Evolutionary conservation across 2,113 vertebrate species (phyloP).

Genomic region (Aix galericulata): DNA sequence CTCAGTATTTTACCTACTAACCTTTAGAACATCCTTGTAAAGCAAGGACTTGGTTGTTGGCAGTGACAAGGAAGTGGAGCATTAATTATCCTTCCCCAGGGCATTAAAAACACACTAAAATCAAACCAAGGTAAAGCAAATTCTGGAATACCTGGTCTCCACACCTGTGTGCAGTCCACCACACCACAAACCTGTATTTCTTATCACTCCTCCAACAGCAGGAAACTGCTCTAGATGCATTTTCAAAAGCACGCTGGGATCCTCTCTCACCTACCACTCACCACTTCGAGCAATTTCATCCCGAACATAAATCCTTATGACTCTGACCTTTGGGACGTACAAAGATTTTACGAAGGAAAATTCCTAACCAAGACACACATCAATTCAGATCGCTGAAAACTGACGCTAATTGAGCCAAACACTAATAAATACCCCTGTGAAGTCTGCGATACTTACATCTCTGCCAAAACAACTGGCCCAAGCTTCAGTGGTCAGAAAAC

Average conservation of each 20-base stretch:
- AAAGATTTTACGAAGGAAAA: background rate
- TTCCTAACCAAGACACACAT: background rate
- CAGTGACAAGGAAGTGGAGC: background rate
- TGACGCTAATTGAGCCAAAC: background rate
- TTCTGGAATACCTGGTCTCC: background rate
- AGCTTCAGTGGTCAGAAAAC: background rate
- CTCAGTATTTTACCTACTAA: background rate
- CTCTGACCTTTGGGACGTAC: fast-evolving
- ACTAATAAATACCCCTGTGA: background rate
- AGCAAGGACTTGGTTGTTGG: background rate
- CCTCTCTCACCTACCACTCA: fast-evolving
- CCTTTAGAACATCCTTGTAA: background rate
- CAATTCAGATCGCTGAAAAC: background rate
- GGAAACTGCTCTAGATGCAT: background rate
- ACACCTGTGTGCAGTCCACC: fast-evolving
- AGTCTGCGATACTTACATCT: background rate
- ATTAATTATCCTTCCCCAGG: background rate
- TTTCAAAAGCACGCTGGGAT: background rate
- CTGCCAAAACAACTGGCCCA: background rate
- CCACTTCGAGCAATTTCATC: background rate
- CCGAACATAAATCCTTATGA: fast-evolving
- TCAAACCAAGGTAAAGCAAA: background rate
- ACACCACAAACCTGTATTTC: background rate
- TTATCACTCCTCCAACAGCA: background rate
- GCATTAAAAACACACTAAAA: background rate